These are phyloP conservation scores for Amblyornis subalaris DNA, from an alignment of 2,113 vertebrate species.

Conservation along the genomic window DNA sequence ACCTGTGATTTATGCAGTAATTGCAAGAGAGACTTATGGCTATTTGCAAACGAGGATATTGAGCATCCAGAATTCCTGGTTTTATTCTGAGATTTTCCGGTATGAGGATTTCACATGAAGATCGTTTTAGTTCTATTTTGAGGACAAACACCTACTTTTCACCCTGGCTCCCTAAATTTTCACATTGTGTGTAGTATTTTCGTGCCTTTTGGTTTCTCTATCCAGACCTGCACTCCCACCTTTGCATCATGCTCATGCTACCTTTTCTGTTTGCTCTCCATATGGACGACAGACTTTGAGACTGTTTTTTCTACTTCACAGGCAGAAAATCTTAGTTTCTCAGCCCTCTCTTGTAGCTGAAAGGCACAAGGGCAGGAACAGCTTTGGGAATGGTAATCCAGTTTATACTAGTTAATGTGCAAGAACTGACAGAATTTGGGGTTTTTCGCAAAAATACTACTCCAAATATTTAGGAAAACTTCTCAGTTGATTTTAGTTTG, in stretches of 20 bases:
- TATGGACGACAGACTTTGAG: fast-evolving
- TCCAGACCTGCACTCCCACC: too few species aligned
- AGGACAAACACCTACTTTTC: background rate
- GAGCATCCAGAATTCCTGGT: background rate
- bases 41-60: background rate
- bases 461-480: background rate
- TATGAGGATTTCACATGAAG: background rate
- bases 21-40: background rate
- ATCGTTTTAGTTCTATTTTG: background rate
- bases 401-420: background rate
- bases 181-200: fast-evolving
- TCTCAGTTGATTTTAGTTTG: background rate
- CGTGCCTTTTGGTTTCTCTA: background rate
- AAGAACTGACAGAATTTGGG: background rate
- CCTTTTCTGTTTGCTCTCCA: background rate
- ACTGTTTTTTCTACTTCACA: background rate
- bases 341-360: background rate
- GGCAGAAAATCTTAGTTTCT: background rate
- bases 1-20: fast-evolving
- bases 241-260: background rate
- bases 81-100: background rate
- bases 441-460: background rate
- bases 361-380: background rate
- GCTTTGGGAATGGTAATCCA: background rate
- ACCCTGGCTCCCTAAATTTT: background rate